Conservation (phyloP, 2,113 vertebrate species). For the Pomatorhinus ruficollis region DNA sequence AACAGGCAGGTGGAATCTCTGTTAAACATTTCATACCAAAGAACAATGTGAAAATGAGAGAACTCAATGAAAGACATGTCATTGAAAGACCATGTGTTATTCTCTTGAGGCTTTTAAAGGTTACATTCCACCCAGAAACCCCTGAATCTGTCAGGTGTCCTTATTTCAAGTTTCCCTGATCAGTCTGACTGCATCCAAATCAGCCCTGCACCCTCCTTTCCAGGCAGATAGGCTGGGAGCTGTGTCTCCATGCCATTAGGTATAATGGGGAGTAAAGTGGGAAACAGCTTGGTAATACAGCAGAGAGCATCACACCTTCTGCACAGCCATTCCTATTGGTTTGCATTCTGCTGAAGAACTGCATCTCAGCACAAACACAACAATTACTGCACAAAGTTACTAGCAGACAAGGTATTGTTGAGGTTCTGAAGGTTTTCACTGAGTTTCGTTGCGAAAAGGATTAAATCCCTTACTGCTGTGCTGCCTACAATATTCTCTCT, state of each 20-base stretch:
- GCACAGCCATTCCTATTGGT: not conserved
- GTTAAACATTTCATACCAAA: conserved; percentile 15
- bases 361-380: not conserved
- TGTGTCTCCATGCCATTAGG: not conserved
- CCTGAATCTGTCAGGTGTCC: not conserved
- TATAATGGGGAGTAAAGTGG: not conserved
- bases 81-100: not conserved
- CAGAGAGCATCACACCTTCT: not conserved
- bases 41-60: conserved; percentile 52
- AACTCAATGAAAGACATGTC: not conserved
- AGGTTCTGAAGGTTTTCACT: not conserved
- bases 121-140: not conserved
- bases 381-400: not conserved
- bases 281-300: not conserved
- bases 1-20: conserved; percentile 42
- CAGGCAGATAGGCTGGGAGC: not conserved
- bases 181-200: not conserved
- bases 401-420: not conserved
- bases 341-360: not conserved
- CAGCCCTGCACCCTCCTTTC: not conserved
- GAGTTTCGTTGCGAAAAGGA: not conserved
- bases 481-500: not conserved
- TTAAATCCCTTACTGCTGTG: not conserved
- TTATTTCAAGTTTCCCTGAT: not conserved
- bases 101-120: conserved; percentile 10